phyloP scores from a whole-genome alignment of 2,797 vertebrate genomes.

The Poecilia wingei region DNA sequence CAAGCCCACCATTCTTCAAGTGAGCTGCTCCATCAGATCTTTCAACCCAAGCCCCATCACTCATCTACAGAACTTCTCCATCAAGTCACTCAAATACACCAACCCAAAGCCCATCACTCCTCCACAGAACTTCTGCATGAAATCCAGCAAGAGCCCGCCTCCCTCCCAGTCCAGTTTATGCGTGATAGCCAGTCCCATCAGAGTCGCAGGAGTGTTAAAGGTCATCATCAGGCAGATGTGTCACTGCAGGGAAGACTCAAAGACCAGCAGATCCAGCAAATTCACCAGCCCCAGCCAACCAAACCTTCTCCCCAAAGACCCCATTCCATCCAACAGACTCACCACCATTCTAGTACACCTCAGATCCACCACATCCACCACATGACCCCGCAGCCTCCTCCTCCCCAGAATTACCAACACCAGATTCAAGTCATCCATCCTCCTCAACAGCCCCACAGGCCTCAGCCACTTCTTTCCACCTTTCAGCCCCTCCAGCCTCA shows the following conservation, averaged over 20 bases:
- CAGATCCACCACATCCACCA: constrained; percentile 81
- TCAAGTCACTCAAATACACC: constrained; percentile 71
- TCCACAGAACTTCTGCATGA: constrained; percentile 73
- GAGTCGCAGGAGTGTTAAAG: constrained; percentile 74
- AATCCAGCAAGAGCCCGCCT: constrained; percentile 66
- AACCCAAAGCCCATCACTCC: constrained; percentile 70
- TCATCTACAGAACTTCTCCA: constrained; percentile 71
- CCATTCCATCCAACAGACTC: constrained; percentile 76
- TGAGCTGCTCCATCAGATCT: constrained; percentile 72
- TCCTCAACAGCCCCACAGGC: constrained; percentile 75
- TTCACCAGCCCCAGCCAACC: constrained; percentile 71
- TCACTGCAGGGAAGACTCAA: constrained; percentile 64
- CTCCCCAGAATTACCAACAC: constrained; percentile 71
- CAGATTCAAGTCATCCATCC: constrained; percentile 82
- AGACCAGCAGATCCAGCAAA: constrained; percentile 66
- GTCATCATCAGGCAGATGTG: constrained; percentile 68
- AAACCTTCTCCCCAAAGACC: constrained; percentile 76
- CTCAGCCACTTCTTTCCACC: constrained; percentile 78
- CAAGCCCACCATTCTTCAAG: constrained; percentile 67
- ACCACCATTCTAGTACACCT: constrained; percentile 67
- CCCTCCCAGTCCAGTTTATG: constrained; percentile 62
- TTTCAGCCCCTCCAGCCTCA: constrained; percentile 79
- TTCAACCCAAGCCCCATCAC: constrained; percentile 63
- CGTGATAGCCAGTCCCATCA: constrained; percentile 73
- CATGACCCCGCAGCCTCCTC: constrained; percentile 72